Percentiles rank a stretch among this genome's conserved stretches.
Conservation (phyloP, 1,140 invertebrate genomes). For the Drosophila pallidifrons region DNA sequence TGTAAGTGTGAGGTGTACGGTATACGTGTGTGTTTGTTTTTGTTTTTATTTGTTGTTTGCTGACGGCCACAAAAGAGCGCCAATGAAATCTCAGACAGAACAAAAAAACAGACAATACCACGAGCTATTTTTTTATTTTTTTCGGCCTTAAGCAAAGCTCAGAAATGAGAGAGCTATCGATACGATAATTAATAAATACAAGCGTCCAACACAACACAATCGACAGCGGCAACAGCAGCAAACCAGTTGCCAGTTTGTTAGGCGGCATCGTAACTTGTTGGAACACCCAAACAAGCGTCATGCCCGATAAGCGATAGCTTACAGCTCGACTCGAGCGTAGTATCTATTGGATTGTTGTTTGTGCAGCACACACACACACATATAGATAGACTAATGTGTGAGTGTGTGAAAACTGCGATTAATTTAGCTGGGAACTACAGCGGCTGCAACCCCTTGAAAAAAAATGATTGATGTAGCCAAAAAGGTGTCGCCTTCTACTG, state of each 20-base stretch:
- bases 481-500: constrained; percentile 55
- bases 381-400: background rate
- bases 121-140: constrained; percentile 39
- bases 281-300: constrained; percentile 66
- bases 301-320: constrained; percentile 69
- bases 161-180: constrained; percentile 67
- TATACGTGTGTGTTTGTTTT: constrained; percentile 37
- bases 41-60: constrained; percentile 65
- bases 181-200: constrained; percentile 80
- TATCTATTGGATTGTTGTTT: constrained; percentile 19
- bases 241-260: constrained; percentile 55
- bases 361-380: constrained; percentile 1
- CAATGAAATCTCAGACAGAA: constrained; percentile 55
- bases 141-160: constrained; percentile 36
- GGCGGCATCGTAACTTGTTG: constrained; percentile 57
- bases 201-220: constrained; percentile 41
- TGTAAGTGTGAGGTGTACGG: constrained; percentile 31
- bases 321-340: constrained; percentile 47
- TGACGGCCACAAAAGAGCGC: constrained; percentile 63
- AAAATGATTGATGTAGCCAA: constrained; percentile 70
- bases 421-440: constrained; percentile 56
- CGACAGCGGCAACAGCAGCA: constrained; percentile 31
- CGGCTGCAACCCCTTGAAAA: constrained; percentile 20
- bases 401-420: constrained; percentile 14
- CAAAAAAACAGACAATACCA: constrained; percentile 56